A percentile compares a stretch with the other conserved stretches of the same genome.
Evolutionary conservation across 2,113 vertebrate species (phyloP).

Genomic region (Heptranchias perlo): DNA sequence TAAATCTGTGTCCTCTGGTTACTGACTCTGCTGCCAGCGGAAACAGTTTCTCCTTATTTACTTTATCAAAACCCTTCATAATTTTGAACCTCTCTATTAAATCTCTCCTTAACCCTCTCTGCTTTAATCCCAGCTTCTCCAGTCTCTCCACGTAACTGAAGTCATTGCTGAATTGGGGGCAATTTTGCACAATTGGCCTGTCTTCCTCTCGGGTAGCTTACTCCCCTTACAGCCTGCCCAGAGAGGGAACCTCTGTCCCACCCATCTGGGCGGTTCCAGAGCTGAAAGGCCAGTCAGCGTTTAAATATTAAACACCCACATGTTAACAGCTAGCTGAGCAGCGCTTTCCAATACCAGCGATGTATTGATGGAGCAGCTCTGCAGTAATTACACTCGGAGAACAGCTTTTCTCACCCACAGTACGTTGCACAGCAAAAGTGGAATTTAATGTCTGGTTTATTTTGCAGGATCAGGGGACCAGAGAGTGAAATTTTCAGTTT

Average conservation of each 20-base stretch:
- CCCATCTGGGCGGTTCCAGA: neutral
- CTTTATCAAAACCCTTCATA: neutral
- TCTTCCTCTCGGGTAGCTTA: neutral
- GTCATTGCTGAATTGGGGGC: neutral
- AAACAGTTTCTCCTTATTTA: neutral
- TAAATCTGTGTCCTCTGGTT: neutral
- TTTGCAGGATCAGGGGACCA: neutral
- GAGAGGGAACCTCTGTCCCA: neutral
- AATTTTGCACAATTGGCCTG: neutral
- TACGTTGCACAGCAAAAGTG: neutral
- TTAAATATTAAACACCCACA: neutral
- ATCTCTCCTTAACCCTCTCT: neutral
- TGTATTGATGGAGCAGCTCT: neutral
- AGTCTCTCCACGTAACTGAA: neutral
- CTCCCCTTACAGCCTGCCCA: neutral
- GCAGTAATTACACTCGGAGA: neutral
- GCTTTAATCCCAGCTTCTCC: neutral
- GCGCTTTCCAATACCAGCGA: neutral
- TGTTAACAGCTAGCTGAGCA: neutral
- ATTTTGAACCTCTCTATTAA: neutral
- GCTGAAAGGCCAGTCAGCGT: too few relatives aligned
- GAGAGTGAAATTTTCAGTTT: neutral
- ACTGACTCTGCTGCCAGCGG: neutral
- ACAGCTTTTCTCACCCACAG: neutral
- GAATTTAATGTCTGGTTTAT: neutral